Evolutionary conservation across 2,888 invertebrate species (phyloP).

Genomic region (Calephelis perditalis): DNA sequence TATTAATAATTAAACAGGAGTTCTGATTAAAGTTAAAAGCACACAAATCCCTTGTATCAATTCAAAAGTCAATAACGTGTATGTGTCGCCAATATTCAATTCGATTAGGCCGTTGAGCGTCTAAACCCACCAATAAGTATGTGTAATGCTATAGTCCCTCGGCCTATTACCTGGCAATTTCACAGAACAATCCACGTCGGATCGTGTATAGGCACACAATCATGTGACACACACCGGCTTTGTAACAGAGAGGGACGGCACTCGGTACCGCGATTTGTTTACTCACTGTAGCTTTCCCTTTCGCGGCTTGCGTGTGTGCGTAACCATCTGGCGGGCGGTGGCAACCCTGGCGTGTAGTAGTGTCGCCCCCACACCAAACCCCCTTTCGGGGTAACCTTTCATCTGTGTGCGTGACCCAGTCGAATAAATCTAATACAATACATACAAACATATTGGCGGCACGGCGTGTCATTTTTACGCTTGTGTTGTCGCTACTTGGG

Average conservation of each 20-base stretch:
- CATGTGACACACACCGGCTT: slow-evolving; percentile 64
- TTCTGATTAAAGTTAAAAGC: slow-evolving; percentile 1
- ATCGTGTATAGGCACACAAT: slow-evolving; percentile 68
- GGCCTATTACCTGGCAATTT: slow-evolving; percentile 78
- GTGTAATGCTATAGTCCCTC: slow-evolving; percentile 73
- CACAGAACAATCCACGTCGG: slow-evolving; percentile 75
- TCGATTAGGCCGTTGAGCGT: slow-evolving; percentile 66
- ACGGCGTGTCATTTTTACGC: slow-evolving; percentile 76
- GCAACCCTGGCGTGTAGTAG: slow-evolving; percentile 52
- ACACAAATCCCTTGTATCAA: slow-evolving; percentile 13
- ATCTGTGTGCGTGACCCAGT: slow-evolving; percentile 72
- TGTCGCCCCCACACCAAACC: slow-evolving; percentile 62
- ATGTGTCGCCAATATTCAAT: slow-evolving; percentile 61
- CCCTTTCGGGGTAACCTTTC: slow-evolving; percentile 58
- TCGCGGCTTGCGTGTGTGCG: slow-evolving; percentile 60
- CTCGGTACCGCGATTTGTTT: slow-evolving; percentile 64
- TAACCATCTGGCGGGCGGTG: slow-evolving; percentile 68
- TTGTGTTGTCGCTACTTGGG: slow-evolving; percentile 75
- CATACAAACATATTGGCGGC: slow-evolving; percentile 76
- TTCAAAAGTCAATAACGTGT: slow-evolving; percentile 37
- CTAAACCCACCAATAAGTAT: slow-evolving; percentile 72
- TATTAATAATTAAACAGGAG: not conserved
- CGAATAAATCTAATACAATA: slow-evolving; percentile 75
- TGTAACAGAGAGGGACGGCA: slow-evolving; percentile 66
- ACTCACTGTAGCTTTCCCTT: slow-evolving; percentile 77